A percentile compares a stretch with the other conserved stretches of the same genome.
phyloP scores from a whole-genome alignment of 1,140 invertebrate species.

The Brachionus sp. region DNA sequence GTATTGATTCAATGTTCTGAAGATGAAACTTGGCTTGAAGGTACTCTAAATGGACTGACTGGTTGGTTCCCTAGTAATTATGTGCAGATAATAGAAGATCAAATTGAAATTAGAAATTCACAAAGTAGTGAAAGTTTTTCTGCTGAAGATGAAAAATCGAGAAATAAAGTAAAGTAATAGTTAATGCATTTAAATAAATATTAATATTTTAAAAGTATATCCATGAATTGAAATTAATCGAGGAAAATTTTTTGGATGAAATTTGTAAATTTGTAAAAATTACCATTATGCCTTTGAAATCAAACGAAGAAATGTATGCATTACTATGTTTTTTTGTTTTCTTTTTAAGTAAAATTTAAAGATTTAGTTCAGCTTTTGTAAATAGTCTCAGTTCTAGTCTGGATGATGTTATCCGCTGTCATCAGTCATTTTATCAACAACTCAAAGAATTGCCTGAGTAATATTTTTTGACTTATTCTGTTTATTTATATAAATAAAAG shows the following conservation, averaged over 20 bases:
- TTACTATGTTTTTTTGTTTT: too few species aligned
- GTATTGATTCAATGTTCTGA: slow-evolving; percentile 84
- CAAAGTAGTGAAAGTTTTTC: not conserved
- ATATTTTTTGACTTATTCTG: not conserved
- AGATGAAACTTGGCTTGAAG: slow-evolving; percentile 98
- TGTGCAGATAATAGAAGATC: slow-evolving; percentile 61
- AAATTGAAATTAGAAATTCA: not conserved
- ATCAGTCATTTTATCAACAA: not conserved
- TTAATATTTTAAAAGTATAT: slow-evolving; percentile 18
- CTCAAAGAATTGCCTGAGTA: slow-evolving; percentile 9
- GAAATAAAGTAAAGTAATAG: slow-evolving; percentile 16
- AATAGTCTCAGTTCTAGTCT: not conserved
- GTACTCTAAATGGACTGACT: slow-evolving; percentile 84
- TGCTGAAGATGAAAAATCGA: not conserved
- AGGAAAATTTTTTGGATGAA: slow-evolving; percentile 40
- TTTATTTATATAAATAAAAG: slow-evolving; percentile 63
- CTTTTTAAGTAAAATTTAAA: not conserved
- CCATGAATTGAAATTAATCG: not conserved
- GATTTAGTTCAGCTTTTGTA: not conserved
- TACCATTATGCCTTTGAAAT: slow-evolving; percentile 2
- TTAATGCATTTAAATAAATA: not conserved
- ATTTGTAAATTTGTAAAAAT: slow-evolving; percentile 43
- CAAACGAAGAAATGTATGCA: slow-evolving; percentile 24
- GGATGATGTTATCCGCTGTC: not conserved
- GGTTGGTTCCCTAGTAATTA: slow-evolving; percentile 99